phyloP scores from a whole-genome alignment of 2,797 vertebrate genomes.

The Macroramphosus scolopax region DNA sequence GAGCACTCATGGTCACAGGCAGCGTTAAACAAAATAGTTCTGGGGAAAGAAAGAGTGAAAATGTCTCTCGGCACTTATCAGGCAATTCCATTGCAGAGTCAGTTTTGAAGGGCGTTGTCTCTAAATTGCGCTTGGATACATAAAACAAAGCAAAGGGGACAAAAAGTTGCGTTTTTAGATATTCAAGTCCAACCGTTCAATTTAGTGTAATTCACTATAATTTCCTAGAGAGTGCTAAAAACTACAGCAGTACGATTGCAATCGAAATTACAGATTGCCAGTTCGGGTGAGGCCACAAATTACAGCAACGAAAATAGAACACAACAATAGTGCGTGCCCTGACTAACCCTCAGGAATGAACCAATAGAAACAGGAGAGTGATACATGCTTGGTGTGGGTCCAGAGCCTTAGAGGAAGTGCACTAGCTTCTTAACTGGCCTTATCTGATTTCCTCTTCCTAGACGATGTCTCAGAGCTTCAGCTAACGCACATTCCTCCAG shows the following conservation, averaged over 20 bases:
- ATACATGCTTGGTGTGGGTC: constrained; percentile 53
- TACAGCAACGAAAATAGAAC: constrained; percentile 73
- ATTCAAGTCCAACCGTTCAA: constrained; percentile 63
- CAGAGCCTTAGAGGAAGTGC: constrained; percentile 62
- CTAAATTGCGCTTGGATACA: constrained; percentile 39
- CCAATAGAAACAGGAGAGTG: constrained; percentile 27
- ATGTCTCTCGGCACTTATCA: too few species aligned
- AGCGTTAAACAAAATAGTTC: constrained; percentile 41
- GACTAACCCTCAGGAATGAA: constrained; percentile 49
- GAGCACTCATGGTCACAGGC: constrained; percentile 41
- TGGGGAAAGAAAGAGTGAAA: constrained; percentile 51
- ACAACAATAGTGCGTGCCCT: constrained; percentile 67
- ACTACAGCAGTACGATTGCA: constrained; percentile 61
- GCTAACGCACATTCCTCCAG: constrained; percentile 35
- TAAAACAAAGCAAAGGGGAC: constrained; percentile 56
- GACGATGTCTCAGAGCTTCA: constrained; percentile 31
- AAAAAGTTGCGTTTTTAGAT: constrained; percentile 66
- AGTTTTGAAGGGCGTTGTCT: constrained; percentile 52
- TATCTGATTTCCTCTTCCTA: constrained; percentile 73
- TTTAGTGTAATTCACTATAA: constrained; percentile 75
- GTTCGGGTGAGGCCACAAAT: constrained; percentile 73
- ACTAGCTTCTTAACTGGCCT: constrained; percentile 50
- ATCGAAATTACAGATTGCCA: constrained; percentile 69
- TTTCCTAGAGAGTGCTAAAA: constrained; percentile 74
- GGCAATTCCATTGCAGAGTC: too few species aligned